Evolutionary conservation across 2,888 invertebrate species (phyloP).

Genomic region (Thera obeliscata): DNA sequence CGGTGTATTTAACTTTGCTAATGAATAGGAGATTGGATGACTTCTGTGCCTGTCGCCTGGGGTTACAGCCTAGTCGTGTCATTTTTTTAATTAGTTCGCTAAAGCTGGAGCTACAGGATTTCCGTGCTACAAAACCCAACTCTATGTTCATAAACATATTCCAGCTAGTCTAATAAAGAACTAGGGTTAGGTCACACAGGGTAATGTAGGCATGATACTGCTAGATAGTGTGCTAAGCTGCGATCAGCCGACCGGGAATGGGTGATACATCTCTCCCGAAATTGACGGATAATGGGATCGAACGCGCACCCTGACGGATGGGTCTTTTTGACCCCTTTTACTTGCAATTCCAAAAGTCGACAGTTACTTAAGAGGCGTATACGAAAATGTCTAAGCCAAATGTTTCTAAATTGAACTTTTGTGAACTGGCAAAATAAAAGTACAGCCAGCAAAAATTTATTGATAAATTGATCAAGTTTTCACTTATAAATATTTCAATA

Average conservation of each 20-base stretch:
- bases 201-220: conserved; percentile 12
- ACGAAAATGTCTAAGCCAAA: background rate
- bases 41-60: no score
- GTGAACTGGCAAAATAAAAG: background rate
- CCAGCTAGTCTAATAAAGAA: conserved; percentile 4
- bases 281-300: conserved; percentile 27
- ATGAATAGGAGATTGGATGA: no score
- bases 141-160: background rate
- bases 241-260: conserved; percentile 47
- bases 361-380: conserved; percentile 6
- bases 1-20: no score
- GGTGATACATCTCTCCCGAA: conserved; percentile 48
- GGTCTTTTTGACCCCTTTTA: conserved; percentile 4
- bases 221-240: conserved; percentile 49
- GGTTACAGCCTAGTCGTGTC: background rate
- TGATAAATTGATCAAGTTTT: no score
- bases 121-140: background rate
- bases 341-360: background rate
- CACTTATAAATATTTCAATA: no score
- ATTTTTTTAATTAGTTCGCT: no score
- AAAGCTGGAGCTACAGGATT: no score
- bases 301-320: conserved; percentile 12
- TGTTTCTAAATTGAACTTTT: background rate
- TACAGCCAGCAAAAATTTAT: no score
- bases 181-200: conserved; percentile 9